Evolutionary conservation across 2,113 vertebrate genomes (phyloP).

Genomic region (Centropristis striata): DNA sequence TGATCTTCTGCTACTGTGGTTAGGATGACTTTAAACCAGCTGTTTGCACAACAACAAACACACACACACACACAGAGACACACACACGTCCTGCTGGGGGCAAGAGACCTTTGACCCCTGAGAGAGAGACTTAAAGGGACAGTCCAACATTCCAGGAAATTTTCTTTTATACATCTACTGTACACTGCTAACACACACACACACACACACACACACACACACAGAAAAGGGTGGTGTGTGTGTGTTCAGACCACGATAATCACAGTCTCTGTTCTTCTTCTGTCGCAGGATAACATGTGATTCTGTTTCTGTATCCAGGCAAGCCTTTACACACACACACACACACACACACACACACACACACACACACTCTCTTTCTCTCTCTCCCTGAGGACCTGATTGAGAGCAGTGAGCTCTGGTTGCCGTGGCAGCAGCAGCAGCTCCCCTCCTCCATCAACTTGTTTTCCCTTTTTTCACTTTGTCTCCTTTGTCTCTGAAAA

Average conservation of each 20-base stretch:
- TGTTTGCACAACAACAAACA: not conserved
- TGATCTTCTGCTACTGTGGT: constrained; percentile 6
- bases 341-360: constrained; percentile 22
- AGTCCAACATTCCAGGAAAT: not conserved
- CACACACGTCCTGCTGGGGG: not conserved
- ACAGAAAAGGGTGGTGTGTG: not conserved
- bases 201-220: too few relatives aligned
- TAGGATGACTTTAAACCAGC: not conserved
- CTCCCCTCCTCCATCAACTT: constrained; percentile 52
- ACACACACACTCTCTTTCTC: not conserved
- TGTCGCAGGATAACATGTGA: constrained; percentile 15
- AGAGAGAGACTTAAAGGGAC: not conserved
- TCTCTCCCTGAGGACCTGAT: constrained; percentile 54
- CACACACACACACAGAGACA: not conserved
- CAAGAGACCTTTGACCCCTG: not conserved
- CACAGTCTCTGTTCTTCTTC: not conserved
- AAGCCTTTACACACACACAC: constrained; percentile 9
- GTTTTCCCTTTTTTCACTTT: constrained; percentile 20
- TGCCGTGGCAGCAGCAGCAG: constrained; percentile 62
- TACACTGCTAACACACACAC: not conserved
- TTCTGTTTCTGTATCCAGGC: constrained; percentile 17
- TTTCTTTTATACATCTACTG: not conserved
- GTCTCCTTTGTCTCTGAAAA: constrained; percentile 2
- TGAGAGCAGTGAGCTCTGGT: constrained; percentile 59
- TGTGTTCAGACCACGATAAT: constrained; percentile 11